Evolutionary conservation across 2,888 invertebrate genomes (phyloP).

Genomic region (Thecocarcelia acutangulata): DNA sequence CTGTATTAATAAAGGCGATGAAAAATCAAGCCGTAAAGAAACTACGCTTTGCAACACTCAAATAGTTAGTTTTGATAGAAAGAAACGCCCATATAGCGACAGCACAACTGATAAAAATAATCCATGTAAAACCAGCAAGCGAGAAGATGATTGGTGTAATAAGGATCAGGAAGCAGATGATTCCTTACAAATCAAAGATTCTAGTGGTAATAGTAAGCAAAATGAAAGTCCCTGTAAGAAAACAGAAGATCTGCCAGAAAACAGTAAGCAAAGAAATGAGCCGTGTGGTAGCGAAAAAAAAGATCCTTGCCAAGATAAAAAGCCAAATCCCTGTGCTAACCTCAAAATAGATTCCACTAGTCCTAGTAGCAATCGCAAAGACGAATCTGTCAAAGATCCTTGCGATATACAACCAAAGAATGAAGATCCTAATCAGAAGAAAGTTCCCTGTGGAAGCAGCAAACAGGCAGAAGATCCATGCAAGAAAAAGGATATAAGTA

Average conservation of each 20-base stretch:
- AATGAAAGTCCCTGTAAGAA: slow-evolving; percentile 16
- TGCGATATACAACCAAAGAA: slow-evolving; percentile 41
- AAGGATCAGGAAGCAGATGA: background rate
- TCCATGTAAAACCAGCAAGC: background rate
- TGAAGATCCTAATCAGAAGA: slow-evolving; percentile 40
- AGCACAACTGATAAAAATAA: too few species aligned
- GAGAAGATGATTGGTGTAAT: background rate
- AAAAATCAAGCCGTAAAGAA: too few species aligned
- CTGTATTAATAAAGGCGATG: background rate
- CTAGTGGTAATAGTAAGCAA: slow-evolving; percentile 21
- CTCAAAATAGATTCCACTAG: too few species aligned
- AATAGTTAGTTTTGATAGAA: background rate
- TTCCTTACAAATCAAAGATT: slow-evolving; percentile 19
- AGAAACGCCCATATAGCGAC: background rate
- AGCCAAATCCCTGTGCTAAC: too few species aligned
- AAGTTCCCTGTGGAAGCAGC: background rate
- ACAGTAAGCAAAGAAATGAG: slow-evolving; percentile 21
- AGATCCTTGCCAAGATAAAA: slow-evolving; percentile 25
- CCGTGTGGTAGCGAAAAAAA: background rate
- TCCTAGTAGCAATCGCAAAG: too few species aligned
- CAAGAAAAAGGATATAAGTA: background rate
- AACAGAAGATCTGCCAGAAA: slow-evolving; percentile 26
- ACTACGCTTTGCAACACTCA: too few species aligned
- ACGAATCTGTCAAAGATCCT: background rate
- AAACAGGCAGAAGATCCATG: slow-evolving; percentile 38